phyloP scores from a whole-genome alignment of 2,797 vertebrate genomes.

The Hipposideros larvatus region DNA sequence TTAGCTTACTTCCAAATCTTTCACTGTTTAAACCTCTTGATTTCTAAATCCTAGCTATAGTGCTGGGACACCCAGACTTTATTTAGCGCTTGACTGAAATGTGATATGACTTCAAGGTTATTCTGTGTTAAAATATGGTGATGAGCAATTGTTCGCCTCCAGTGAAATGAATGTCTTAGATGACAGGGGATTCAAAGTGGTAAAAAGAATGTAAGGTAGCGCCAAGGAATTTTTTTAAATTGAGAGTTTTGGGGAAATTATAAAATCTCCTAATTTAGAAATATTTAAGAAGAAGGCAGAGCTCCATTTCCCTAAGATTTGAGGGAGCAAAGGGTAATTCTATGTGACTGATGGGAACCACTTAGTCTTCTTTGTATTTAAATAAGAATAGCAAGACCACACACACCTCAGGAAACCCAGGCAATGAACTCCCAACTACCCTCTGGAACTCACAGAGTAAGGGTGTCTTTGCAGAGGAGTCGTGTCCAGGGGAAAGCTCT shows the following conservation, averaged over 20 bases:
- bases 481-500: background rate
- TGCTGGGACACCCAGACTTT: background rate
- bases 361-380: background rate
- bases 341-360: background rate
- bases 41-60: background rate
- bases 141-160: background rate
- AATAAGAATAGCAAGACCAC: background rate
- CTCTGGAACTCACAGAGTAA: background rate
- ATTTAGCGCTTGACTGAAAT: background rate
- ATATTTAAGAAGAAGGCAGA: conserved; percentile 30
- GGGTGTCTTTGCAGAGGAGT: background rate
- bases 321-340: background rate
- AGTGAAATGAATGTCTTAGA: background rate
- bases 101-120: background rate
- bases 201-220: background rate
- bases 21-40: background rate
- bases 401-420: background rate
- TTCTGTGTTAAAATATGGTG: background rate
- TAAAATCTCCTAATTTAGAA: background rate
- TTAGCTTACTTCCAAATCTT: background rate
- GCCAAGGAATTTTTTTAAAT: background rate
- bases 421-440: background rate
- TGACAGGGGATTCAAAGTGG: background rate
- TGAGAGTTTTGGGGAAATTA: background rate
- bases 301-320: background rate